Conservation (phyloP, 2,888 invertebrate species). For the Entomobrya multifasciata region DNA sequence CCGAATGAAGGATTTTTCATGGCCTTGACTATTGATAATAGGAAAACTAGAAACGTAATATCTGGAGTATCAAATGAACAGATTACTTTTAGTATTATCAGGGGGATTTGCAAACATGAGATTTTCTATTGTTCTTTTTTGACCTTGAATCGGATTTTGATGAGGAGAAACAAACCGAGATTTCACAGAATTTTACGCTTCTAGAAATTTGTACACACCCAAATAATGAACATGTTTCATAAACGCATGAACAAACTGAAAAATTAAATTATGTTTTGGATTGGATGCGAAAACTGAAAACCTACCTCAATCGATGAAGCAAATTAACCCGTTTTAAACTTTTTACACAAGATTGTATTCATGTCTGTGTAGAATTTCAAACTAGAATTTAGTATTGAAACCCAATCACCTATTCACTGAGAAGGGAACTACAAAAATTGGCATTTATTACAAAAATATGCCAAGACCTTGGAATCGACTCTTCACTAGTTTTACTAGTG, state of each 20-base stretch:
- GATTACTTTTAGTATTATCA: background rate
- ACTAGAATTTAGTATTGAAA: background rate
- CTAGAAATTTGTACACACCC: too few relatives aligned
- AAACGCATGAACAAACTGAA: too few relatives aligned
- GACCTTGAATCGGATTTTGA: slow-evolving; percentile 5
- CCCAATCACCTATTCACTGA: slow-evolving; percentile 8
- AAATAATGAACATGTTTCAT: too few relatives aligned
- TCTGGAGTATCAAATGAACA: background rate
- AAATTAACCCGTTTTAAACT: too few relatives aligned
- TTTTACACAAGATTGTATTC: too few relatives aligned
- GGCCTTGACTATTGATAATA: slow-evolving; percentile 11
- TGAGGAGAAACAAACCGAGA: too few relatives aligned
- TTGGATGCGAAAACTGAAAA: background rate
- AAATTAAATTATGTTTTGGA: too few relatives aligned
- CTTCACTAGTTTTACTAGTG: slow-evolving; percentile 13
- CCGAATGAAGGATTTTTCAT: background rate
- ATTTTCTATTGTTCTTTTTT: background rate
- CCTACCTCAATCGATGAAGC: background rate
- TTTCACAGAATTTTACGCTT: too few relatives aligned
- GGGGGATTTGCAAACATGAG: background rate
- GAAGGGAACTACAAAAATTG: slow-evolving; percentile 29
- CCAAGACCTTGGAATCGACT: slow-evolving; percentile 22
- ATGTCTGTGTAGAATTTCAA: background rate
- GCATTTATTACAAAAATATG: slow-evolving; percentile 31
- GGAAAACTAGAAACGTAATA: background rate